These are phyloP conservation scores for Lasioglossum vierecki DNA, from an alignment of 2,888 invertebrate species.

Conservation along the genomic window DNA sequence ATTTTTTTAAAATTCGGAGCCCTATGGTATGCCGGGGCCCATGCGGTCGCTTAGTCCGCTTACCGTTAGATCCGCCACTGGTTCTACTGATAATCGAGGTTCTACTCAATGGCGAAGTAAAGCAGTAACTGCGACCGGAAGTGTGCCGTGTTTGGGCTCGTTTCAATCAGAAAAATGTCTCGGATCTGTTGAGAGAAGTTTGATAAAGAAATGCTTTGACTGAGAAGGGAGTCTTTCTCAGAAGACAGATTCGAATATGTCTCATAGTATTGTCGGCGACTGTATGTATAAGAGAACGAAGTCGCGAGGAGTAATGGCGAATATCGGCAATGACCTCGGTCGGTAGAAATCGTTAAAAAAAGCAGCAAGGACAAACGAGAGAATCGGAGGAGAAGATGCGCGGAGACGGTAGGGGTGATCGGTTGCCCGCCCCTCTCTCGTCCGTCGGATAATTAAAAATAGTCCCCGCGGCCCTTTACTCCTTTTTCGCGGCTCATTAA, in stretches of 20 bases:
- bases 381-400: constrained; percentile 11
- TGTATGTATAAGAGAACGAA: constrained; percentile 1
- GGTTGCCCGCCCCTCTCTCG: constrained; percentile 58
- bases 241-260: neutral
- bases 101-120: no score
- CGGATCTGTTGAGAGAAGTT: neutral
- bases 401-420: constrained; percentile 31
- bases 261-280: neutral
- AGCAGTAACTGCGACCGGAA: no score
- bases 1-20: no score
- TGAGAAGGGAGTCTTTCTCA: neutral
- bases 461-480: constrained; percentile 80
- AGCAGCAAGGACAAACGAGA: constrained; percentile 22
- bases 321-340: constrained; percentile 23
- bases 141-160: no score
- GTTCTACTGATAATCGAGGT: neutral
- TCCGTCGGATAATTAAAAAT: constrained; percentile 83
- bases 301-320: constrained; percentile 12
- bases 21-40: no score
- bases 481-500: constrained; percentile 84
- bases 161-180: no score
- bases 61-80: no score
- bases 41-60: no score
- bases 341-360: constrained; percentile 32
- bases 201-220: no score